Evolutionary conservation across 53 echinoderm and acorn worm genomes (phyloP).

Genomic region (Patiria pectinifera): DNA sequence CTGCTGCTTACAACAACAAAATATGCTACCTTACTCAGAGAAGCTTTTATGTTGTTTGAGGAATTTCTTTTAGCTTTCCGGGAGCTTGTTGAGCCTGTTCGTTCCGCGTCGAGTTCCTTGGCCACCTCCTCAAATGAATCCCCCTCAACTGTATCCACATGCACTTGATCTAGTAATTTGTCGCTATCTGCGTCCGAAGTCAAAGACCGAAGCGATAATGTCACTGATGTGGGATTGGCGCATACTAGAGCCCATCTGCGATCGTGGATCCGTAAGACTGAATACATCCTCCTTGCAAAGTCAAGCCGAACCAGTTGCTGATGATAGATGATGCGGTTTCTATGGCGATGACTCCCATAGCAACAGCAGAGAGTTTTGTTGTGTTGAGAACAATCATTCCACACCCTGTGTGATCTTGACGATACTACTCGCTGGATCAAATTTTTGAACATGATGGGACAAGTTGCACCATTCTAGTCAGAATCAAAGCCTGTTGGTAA

Average conservation of each 20-base stretch:
- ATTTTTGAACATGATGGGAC: neutral
- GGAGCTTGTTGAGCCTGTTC: neutral
- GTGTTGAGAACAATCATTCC: neutral
- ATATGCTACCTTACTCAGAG: neutral
- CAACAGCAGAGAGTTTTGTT: neutral
- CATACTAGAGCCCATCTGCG: neutral
- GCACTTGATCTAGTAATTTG: neutral
- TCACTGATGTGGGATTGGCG: neutral
- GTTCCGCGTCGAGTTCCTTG: constrained; percentile 45
- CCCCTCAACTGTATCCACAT: neutral
- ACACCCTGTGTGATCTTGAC: neutral
- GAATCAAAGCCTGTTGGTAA: neutral
- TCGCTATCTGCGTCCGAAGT: constrained; percentile 4
- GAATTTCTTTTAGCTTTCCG: constrained; percentile 12
- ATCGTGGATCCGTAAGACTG: neutral
- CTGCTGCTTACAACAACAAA: neutral
- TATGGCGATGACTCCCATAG: neutral
- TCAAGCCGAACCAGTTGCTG: neutral
- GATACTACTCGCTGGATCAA: neutral
- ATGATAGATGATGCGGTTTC: neutral
- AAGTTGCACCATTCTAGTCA: neutral
- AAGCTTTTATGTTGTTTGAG: constrained; percentile 4
- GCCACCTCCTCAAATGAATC: constrained; percentile 30
- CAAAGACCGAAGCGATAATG: constrained; percentile 7
- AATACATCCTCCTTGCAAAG: neutral